phyloP scores from a whole-genome alignment of 1,140 invertebrate species.

The Bombus balteatus region DNA sequence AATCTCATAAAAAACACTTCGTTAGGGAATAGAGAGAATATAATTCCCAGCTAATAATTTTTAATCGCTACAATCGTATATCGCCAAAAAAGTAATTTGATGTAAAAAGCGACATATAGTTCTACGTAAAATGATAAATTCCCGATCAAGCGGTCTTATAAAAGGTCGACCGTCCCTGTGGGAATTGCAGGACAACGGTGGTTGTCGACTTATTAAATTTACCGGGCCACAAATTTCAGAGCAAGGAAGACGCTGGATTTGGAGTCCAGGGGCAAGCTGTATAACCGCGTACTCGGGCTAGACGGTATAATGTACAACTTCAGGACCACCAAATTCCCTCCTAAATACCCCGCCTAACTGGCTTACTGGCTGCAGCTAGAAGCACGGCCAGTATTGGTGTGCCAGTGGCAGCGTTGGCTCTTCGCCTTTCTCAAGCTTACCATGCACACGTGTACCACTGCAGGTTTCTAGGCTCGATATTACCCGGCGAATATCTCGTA shows the following conservation, averaged over 20 bases:
- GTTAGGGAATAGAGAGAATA: too few relatives aligned
- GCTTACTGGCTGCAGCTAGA: constrained; percentile 71
- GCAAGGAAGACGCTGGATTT: constrained; percentile 73
- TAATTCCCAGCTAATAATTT: too few relatives aligned
- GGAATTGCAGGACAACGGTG: constrained; percentile 65
- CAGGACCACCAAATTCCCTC: constrained; percentile 75
- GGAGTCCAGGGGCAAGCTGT: constrained; percentile 56
- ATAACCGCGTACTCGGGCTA: constrained; percentile 54
- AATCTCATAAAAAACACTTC: too few relatives aligned
- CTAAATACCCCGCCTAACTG: constrained; percentile 80
- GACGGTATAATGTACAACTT: constrained; percentile 79
- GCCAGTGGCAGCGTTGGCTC: constrained; percentile 27
- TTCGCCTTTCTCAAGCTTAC: constrained; percentile 63
- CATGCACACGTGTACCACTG: constrained; percentile 58
- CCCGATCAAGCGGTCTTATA: constrained; percentile 2
- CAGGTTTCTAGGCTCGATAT: constrained; percentile 70
- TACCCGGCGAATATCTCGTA: constrained; percentile 76
- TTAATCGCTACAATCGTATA: too few relatives aligned
- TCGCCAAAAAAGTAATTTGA: too few relatives aligned
- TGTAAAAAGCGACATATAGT: too few relatives aligned
- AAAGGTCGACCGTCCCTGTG: constrained; percentile 16
- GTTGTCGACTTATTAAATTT: constrained; percentile 80
- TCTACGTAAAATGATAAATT: constrained; percentile 18
- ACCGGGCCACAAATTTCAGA: constrained; percentile 77
- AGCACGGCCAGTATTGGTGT: constrained; percentile 29